Evolutionary conservation across 92 coral and sea anemone genomes (phyloP), one percentile per base, ranked within the genome.

Genomic region (Phymanthus crucifer): DNA sequence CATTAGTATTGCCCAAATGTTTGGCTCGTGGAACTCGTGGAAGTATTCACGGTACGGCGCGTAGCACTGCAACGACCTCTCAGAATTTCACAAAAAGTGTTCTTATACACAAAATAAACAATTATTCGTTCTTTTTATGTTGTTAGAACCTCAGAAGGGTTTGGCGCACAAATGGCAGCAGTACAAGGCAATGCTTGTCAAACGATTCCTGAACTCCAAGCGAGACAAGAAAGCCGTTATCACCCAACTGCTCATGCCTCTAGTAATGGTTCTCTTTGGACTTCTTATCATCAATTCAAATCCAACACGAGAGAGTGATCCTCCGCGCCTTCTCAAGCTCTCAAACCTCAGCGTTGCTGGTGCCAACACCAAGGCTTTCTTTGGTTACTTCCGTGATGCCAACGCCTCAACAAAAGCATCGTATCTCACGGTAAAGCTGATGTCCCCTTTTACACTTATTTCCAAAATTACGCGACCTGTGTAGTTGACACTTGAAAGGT

Each of bases 181-280:
- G 70, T 95, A 89, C 94, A 93, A 93, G 68, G 99, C 98, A 13
- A 95, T 95, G 98, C 86, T 93, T 35, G 69, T 91, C 73, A 95
- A 95, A 84, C 77, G 99, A 67, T 82, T 93, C 72, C 78, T 95
- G 32, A 91, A 95, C 89, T 95, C 99, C 73, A 88, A 88, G 66
- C 92, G 99, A 21, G 93, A 95, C 85, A 95, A 95, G 82, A 91
- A 85, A 35, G 94, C 99, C 9, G 84, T 95, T 32, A 56, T 91
- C 1, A 95, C 98, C 0, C 99, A 95, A 40, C 82, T 95, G 27
- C 40, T 93, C 12, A 89, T 95, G 12, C 99, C 99, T 4, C 40
- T 94, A 24, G 40, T 93, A 0, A 84, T 95, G 95, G 94, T 94
- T 16, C 35, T 93, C 0, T 86, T 91, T 67, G 99, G 94, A 16